Base-by-base conservation (phyloP, 2,888 invertebrate species). In the Catocala sponsa region DNA sequence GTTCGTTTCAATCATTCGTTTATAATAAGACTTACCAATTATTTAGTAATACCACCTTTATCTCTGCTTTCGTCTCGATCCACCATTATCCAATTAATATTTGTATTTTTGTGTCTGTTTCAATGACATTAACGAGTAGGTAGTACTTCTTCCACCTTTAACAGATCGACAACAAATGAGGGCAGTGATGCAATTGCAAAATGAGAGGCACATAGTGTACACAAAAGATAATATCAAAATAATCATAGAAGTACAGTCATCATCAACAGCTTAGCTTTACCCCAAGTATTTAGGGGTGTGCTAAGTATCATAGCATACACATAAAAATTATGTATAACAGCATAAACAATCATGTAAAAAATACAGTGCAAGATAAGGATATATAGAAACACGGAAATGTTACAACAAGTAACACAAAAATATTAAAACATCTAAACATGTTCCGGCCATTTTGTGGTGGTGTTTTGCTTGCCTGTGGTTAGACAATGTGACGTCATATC, bases 161-260 rank as follows among this genome's bases (percentile, higher is more conserved):
- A 94, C 92, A 94, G 90, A 93, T 82, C 86, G 90, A 91, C 87
- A 91, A 91, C 83, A 88, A 63, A 81, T 83, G 74, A 86, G 84
- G 86, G 86, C 80, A 88, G 84, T 85, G 84, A 89, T 72, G 81
- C 74, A 84, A 87, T 88, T 85, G 90, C 85, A 87, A 71, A 78
- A 86, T 84, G 86, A 82, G 81, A 84, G 65, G 74, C 81, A 79
- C 69, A 80, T 81, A 73, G 74, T 77, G 80, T 77, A 81, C 70
- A 83, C 70, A 77, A 83, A 76, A 83, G 78, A 82, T 78, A 79
- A 85, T 72, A 71, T 79, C 70, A 79, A 79, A 74, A 74, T 62
- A 65, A 66, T 64, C 44, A 72, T 51, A 72, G 68, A 52, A 72
- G 53, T 56, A 62, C 56, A 56, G 25, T 48, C 35, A 47, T 50